phyloP scores from a whole-genome alignment of 2,888 invertebrate species.

The Deilephila porcellus region DNA sequence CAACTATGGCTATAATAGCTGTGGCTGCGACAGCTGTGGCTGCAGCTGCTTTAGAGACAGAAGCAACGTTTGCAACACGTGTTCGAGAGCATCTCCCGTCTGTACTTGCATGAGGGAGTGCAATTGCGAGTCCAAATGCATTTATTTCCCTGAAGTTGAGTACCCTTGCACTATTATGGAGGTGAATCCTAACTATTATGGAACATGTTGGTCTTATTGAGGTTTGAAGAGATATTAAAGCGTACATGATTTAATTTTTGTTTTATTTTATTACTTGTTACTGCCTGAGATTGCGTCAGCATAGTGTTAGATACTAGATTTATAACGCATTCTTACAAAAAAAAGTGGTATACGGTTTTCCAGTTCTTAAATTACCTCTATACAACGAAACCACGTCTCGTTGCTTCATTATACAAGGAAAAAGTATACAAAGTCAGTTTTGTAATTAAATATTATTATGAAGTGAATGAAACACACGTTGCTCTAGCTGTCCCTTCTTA shows the following conservation, averaged over 20 bases:
- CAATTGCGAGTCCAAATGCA: constrained; percentile 40
- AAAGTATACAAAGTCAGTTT: no score
- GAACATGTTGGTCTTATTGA: constrained; percentile 12
- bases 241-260: background rate
- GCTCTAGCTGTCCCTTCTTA: no score
- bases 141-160: constrained; percentile 67
- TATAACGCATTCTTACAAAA: no score
- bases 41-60: constrained; percentile 48
- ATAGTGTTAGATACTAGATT: no score
- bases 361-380: no score
- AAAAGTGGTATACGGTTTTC: no score
- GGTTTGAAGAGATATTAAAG: background rate
- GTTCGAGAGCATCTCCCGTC: constrained; percentile 40
- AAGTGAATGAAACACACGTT: no score
- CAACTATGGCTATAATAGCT: no score
- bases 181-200: constrained; percentile 52
- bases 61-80: constrained; percentile 44
- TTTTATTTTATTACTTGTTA: background rate
- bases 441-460: no score
- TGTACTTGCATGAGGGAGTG: constrained; percentile 39
- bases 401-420: no score
- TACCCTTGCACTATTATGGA: constrained; percentile 59
- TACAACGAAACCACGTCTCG: no score
- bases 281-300: background rate
- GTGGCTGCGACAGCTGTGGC: background rate